Evolutionary conservation across 2,888 invertebrate species (phyloP), one percentile per base, ranked within the genome.

Genomic region (Ectropis crepuscularia): DNA sequence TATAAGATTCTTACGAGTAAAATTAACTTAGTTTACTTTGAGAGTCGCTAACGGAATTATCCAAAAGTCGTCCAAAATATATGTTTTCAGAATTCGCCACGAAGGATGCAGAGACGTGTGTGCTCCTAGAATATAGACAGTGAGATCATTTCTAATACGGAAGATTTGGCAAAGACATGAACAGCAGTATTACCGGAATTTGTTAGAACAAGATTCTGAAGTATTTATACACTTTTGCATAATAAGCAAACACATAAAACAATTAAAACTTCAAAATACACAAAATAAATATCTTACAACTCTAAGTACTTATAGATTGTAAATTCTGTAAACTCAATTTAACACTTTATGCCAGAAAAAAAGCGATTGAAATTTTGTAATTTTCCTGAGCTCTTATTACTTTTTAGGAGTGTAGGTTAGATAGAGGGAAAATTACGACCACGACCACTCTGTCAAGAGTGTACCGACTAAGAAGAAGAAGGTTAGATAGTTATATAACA

Each of bases 11-110:
- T 85, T 86, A 85, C 45, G 58, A 61, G 50, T 68, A 63, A 68
- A 66, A 65, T 76, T 67, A 75, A 77, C 75, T 82, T 86, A 76
- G 16, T 72, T 80, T 80, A 83, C 73, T 74, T 81, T 83, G 85
- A 85, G 78, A 83, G 79, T 84, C 75, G 80, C 84, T 88, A 84
- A 86, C 81, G 87, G 88, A 88, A 85, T 84, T 88, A 88, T 88
- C 87, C 87, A 88, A 88, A 88, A 89, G 80, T 85, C 82, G 76
- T 89, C 87, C 84, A 89, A 89, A 89, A 88, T 85, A 88, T 83
- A 85, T 81, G 74, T 78, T 80, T 81, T 83, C 79, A 79, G 82
- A 83, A 82, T 83, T 81, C 77, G 77, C 81, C 78, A 79, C 76
- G 77, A 82, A 81, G 74, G 74, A 81, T 83, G 78, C 79, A 77